Base-by-base conservation (phyloP, 2,113 vertebrate species). In the Ammodytes dubius region DNA sequence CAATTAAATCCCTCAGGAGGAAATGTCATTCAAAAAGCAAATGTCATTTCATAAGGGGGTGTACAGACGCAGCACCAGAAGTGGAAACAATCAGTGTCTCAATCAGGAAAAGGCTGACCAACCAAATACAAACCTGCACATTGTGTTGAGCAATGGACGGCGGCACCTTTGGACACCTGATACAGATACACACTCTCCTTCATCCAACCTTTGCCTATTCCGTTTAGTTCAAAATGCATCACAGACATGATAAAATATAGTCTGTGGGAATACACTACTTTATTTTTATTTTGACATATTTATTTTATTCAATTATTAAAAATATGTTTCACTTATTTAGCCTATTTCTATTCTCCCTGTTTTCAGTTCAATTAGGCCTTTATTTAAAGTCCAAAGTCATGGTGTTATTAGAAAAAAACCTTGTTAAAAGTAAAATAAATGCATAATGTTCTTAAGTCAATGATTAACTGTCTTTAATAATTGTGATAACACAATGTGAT, bases 11-110 rank as follows among this genome's bases (percentile, higher is more conserved):
- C 8, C 19, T 77, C 57, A 87, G 19, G 43, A 87, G 84, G 87
- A 91, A 88, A 90, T 91, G 85, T 59, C 85, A 77, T 58, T 84
- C 11, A 77, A 64, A 84, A 82, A 78, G 61, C 14, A 76, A 89
- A 88, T 82, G 68, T 73, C 77, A 82, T 70, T 27, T 85, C 57
- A 69, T 10, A 72, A 4, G 74, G 83, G 71, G 83, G 85, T 86
- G 88, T 78, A 85, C 46, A 80, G 50, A 78, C 60, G 82, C 64
- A 53, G 64, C 58, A 50, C 14, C 40, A 69, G 79, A 76, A 77
- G 50, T 65, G 65, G 85, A 91, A 86, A 90, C 59, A 58, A 68
- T 73, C 14, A 43, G 52, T n/a, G 53, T 79, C 15, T 60, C 47
- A 70, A 84, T 50, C 64, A 81, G 81, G 81, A 88, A 91, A 78